These are phyloP conservation scores for Phymorhynchus buccinoides DNA, from an alignment of 1,140 invertebrate genomes.

Conservation along the genomic window DNA sequence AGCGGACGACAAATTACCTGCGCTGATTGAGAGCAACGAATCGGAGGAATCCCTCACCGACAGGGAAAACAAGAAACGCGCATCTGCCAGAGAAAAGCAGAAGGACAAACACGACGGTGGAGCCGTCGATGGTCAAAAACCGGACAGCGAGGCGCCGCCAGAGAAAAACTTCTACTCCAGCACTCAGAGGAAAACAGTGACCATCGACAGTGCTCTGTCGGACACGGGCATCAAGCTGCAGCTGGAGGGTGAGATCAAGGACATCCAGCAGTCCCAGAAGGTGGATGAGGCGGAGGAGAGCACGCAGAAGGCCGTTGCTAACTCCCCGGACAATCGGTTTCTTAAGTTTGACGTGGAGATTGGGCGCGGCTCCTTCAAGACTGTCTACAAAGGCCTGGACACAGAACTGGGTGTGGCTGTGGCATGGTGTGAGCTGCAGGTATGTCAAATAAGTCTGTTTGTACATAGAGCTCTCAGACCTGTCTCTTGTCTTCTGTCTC, in stretches of 20 bases:
- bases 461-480: no score
- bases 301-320: conserved; percentile 54
- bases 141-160: no score
- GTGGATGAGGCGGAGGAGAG: conserved; percentile 51
- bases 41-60: neutral
- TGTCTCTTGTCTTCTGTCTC: no score
- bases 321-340: conserved; percentile 83
- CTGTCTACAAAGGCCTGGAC: conserved; percentile 97
- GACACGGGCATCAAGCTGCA: conserved; percentile 29
- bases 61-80: neutral
- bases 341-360: conserved; percentile 99
- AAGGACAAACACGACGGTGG: neutral
- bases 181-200: conserved; percentile 6
- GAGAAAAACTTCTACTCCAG: neutral
- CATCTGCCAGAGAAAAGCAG: neutral
- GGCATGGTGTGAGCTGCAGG: conserved; percentile 99
- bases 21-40: neutral
- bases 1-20: conserved; percentile 18
- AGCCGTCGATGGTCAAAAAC: neutral
- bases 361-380: conserved; percentile 98
- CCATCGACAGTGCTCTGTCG: conserved; percentile 33
- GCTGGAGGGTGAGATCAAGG: conserved; percentile 34
- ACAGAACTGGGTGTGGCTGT: conserved; percentile 96
- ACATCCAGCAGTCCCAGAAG: conserved; percentile 48
- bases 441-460: no score